phyloP scores from a whole-genome alignment of 1,140 invertebrate genomes.

The Batillaria attramentaria region DNA sequence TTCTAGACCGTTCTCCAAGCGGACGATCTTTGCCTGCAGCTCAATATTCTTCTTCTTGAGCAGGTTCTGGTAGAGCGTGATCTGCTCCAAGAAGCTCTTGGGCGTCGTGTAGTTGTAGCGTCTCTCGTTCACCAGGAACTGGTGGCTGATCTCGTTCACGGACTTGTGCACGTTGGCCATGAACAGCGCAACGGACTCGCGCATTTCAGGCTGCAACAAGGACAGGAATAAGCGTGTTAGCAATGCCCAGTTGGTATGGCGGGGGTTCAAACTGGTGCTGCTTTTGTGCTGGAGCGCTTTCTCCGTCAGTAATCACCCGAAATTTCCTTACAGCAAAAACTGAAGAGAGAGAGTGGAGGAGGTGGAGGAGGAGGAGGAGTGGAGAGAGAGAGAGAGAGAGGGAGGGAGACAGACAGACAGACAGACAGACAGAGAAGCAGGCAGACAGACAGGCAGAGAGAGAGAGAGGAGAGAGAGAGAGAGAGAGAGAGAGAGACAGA shows the following conservation, averaged over 20 bases:
- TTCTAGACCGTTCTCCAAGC: slow-evolving; percentile 94
- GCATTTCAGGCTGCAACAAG: slow-evolving; percentile 59
- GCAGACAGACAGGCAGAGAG: not conserved
- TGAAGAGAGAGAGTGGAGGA: not conserved
- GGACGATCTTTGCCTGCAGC: slow-evolving; percentile 84
- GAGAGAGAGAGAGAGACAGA: no score
- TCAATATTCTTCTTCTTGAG: slow-evolving; percentile 87
- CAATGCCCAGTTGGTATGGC: no score
- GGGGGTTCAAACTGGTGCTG: no score
- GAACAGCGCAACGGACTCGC: slow-evolving; percentile 82
- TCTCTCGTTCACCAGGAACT: slow-evolving; percentile 89
- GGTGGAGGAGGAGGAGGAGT: not conserved
- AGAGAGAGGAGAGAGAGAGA: not conserved
- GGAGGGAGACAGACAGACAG: not conserved
- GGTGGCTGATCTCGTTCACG: slow-evolving; percentile 90
- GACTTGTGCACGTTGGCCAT: slow-evolving; percentile 96
- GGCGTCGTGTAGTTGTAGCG: slow-evolving; percentile 98
- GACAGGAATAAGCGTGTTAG: no score
- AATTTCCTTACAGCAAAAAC: no score
- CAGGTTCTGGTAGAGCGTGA: slow-evolving; percentile 91
- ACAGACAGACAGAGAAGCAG: not conserved
- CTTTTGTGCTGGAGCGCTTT: no score
- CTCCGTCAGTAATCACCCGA: no score
- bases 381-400: slow-evolving; percentile 21
- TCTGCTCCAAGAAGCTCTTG: slow-evolving; percentile 96